These are phyloP conservation scores for Zelleria hepariella DNA, from an alignment of 2,888 invertebrate genomes.

Conservation along the genomic window DNA sequence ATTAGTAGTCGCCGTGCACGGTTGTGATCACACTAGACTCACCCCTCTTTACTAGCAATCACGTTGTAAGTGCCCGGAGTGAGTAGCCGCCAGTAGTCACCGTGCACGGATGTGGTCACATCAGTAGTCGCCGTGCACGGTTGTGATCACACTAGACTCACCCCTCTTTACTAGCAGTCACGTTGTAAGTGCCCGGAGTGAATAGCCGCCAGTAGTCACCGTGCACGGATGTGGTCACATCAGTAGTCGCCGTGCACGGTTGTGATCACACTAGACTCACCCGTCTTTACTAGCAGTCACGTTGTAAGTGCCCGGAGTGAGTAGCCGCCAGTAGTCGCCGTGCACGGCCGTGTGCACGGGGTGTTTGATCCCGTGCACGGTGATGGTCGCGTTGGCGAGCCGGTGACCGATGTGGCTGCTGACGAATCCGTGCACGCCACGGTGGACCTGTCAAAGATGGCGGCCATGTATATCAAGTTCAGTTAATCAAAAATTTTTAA, in stretches of 20 bases:
- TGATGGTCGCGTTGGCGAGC: conserved; percentile 80
- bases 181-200: conserved; percentile 85
- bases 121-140: too few species aligned
- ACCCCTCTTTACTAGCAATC: too few species aligned
- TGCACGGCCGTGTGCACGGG: conserved; percentile 74
- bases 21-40: too few species aligned
- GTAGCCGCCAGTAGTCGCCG: conserved; percentile 95
- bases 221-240: conserved; percentile 74
- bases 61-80: too few species aligned
- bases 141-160: too few species aligned
- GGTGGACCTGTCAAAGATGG: conserved; percentile 76
- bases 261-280: conserved; percentile 80
- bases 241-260: conserved; percentile 83
- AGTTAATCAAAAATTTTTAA: too few species aligned
- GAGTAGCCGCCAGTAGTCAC: too few species aligned
- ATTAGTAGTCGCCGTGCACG: too few species aligned
- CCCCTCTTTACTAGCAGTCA: conserved; percentile 81
- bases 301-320: conserved; percentile 88
- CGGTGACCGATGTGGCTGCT: conserved; percentile 83
- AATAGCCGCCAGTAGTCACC: conserved; percentile 97
- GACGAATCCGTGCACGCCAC: conserved; percentile 89
- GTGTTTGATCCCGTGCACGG: conserved; percentile 83
- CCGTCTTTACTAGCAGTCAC: conserved; percentile 81
- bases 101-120: too few species aligned
- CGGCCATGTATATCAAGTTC: too few species aligned